A percentile compares a stretch with the other conserved stretches of the same genome.
phyloP scores from a whole-genome alignment of 2,888 invertebrate species.

The Uropetala carovei region DNA sequence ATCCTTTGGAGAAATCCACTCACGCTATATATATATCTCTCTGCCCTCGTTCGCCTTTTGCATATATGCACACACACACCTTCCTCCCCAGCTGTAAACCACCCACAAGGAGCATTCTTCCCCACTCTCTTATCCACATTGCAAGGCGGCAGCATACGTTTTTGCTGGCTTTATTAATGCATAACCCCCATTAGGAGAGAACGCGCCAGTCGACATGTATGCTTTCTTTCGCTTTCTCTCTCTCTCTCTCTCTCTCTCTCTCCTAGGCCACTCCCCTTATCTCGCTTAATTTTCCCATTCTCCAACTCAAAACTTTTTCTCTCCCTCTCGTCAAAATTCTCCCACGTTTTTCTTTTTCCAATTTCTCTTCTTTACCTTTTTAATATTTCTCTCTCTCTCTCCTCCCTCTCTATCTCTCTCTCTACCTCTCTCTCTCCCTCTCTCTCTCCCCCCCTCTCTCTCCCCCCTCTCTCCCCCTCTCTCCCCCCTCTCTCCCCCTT shows the following conservation, averaged over 20 bases:
- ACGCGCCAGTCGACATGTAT: background rate
- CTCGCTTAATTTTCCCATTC: conserved; percentile 14
- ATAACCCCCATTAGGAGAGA: conserved; percentile 46
- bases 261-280: background rate
- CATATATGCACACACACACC: background rate
- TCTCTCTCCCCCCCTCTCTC: no score
- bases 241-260: background rate
- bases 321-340: background rate
- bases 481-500: background rate
- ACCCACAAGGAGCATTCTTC: conserved; percentile 18
- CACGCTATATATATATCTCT: background rate
- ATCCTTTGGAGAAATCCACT: conserved; percentile 32
- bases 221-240: no score
- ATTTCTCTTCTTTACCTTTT: background rate
- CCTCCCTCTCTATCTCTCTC: background rate
- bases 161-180: conserved; percentile 38
- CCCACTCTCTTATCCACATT: background rate
- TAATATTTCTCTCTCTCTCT: background rate
- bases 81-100: background rate
- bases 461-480: background rate
- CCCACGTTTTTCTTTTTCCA: background rate
- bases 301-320: background rate
- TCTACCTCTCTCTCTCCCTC: background rate
- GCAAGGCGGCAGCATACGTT: conserved; percentile 28
- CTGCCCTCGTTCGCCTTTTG: background rate